Evolutionary conservation across 2,113 vertebrate genomes (phyloP), one percentile per base, ranked within the genome.

Genomic region (Ciconia stormi): DNA sequence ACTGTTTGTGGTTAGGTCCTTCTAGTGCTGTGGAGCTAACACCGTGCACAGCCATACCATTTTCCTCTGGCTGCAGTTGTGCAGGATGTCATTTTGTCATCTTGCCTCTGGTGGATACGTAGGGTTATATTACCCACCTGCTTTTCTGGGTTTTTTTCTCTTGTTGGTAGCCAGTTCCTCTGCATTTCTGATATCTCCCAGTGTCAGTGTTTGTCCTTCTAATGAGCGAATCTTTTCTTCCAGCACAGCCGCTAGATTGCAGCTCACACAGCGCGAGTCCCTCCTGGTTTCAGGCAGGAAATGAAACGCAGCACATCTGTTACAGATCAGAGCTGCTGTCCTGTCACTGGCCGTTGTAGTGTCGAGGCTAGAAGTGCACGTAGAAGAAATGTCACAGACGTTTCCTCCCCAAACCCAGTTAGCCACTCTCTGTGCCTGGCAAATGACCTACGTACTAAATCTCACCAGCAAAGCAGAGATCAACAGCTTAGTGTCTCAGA

Each of bases 281-380:
- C 83, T 87, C 69, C 59, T 63, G 81, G 77, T 84, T 92, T 82
- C 3, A 5, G 69, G 72, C 93, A 96, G 93, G 87, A 96, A 94
- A 84, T 47, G 53, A 91, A 82, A 47, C 61, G 46, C 13, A 63
- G 65, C 65, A 50, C 89, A 94, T 96, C 83, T 96, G 93, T 58
- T 82, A 34, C 26, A 63, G 77, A 74, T 84, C 87, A 70, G 72
- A 93, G 87, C 78, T 94, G 61, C 72, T 96, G 36, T 27, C 42
- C 76, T 80, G 62, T 89, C 72, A 53, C 71, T 88, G 86, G 42
- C 62, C n/a, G 0, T 62, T 83, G 69, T 27, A 63, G 18, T 42
- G 38, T 62, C 0, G 0, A 81, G 27, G 71, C 44, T 76, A 50
- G 91, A 87, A 91, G n/a, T 42, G 47, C 58, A 70, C 1, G 0